Evolutionary conservation across 2,113 vertebrate genomes (phyloP).

Genomic region (Ploceus nigricollis): DNA sequence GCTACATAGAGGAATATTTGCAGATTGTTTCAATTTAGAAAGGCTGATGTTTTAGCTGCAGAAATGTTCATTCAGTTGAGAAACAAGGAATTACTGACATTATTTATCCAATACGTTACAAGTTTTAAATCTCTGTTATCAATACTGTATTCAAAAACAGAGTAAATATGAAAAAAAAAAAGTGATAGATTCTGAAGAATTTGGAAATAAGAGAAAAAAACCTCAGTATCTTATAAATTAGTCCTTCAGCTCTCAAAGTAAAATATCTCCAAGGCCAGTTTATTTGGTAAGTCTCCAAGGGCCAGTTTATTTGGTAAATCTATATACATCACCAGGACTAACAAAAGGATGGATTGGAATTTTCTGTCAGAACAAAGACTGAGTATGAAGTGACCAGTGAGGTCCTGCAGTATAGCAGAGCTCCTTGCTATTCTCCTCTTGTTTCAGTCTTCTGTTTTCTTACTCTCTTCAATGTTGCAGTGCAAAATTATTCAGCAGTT

Average conservation of each 20-base stretch:
- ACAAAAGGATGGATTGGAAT: not conserved
- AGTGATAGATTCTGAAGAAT: not conserved
- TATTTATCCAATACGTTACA: not conserved
- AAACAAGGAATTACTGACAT: not conserved
- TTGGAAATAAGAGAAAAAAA: not conserved
- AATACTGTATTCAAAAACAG: not conserved
- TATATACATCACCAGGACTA: not conserved
- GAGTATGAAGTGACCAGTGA: not conserved
- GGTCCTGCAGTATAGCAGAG: not conserved
- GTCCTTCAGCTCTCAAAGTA: not conserved
- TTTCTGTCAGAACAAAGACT: not conserved
- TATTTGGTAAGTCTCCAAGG: not conserved
- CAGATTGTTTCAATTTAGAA: not conserved
- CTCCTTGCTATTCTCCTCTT: not conserved
- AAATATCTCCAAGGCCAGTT: not conserved
- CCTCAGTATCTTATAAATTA: not conserved
- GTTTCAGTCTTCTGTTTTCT: not conserved
- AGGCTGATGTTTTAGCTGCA: not conserved
- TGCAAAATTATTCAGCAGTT: not conserved
- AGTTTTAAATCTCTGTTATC: not conserved
- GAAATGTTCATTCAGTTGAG: not conserved
- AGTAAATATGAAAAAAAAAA: not conserved
- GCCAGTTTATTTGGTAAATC: not conserved
- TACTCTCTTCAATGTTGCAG: not conserved
- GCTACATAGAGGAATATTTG: not conserved